Evolutionary conservation across 53 echinoderm and acorn worm genomes (phyloP), one percentile per base, ranked within the genome.

Genomic region (Mesocentrotus franciscanus): DNA sequence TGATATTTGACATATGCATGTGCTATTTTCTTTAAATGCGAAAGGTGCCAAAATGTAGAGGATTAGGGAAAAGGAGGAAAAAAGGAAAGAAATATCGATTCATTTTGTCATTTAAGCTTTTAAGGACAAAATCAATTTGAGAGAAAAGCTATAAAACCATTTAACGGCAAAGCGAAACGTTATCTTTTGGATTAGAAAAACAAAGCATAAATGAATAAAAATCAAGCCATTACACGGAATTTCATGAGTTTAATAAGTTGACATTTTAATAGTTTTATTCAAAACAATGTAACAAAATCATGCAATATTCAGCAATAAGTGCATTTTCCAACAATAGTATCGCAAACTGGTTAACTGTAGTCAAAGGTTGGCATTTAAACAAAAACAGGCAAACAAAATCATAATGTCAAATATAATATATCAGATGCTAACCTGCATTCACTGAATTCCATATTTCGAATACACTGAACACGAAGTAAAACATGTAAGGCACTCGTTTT

Each of bases 401-500:
- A 81, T 36, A 18, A 0, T 39, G 42, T 81, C 14, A 5, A 42
- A 81, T 33, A 81, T 12, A 32, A 32, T 17, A 36, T 79, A 79
- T 5, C 35, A 36, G 35, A 18, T 79, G 17, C 9, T 10, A 35
- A 36, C 35, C 17, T 39, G 17, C 8, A 81, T 81, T 20, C 42
- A 18, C 33, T 42, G 33, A 33, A 8, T 42, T 81, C 81, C 42
- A 17, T 81, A 35, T 42, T 9, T 13, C 8, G 42, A 42, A 39
- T 81, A 42, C 9, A n/a, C 17, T 33, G 36, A 81, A 18, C 78
- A 78, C 17, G 9, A n/a, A 78, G 34, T 14, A 14, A n/a, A 16
- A 81, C 81, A 42, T 36, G 42, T 81, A 81, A 81, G 81, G 81
- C 81, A 81, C 81, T 81, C 81, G 20, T 36, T 78, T 74, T 39